Evolutionary conservation across 2,797 vertebrate genomes (phyloP).

Genomic region (Anguilla marmorata): DNA sequence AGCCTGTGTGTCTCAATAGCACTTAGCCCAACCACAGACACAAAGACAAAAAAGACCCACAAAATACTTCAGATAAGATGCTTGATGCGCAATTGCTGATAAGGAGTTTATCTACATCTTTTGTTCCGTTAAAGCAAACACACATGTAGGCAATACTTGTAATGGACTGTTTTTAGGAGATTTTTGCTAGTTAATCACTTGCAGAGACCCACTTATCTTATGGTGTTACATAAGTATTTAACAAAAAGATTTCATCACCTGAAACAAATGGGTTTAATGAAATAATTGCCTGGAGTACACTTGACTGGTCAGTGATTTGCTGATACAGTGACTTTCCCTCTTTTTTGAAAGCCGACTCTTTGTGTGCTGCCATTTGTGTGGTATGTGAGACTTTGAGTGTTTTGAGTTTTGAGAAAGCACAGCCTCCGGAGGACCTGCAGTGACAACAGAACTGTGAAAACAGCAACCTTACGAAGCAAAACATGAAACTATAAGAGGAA

Average conservation of each 20-base stretch:
- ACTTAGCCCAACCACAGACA: not conserved
- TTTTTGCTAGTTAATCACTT: slow-evolving; percentile 12
- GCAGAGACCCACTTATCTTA: not conserved
- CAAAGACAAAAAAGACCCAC: not conserved
- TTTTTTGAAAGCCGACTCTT: not conserved
- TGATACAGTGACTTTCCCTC: not conserved
- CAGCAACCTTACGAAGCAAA: not conserved
- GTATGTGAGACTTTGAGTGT: not conserved
- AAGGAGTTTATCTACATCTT: slow-evolving; percentile 1
- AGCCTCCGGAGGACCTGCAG: slow-evolving; percentile 5
- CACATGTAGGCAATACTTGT: not conserved
- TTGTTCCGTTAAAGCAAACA: not conserved
- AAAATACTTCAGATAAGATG: slow-evolving; percentile 8
- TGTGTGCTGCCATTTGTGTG: not conserved
- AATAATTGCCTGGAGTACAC: not conserved
- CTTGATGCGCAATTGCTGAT: not conserved
- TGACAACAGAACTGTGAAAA: not conserved
- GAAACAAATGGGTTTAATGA: not conserved
- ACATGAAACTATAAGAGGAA: not conserved
- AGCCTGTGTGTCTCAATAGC: not conserved
- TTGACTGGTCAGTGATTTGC: not conserved
- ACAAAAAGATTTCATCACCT: too few species aligned
- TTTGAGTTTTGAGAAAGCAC: not conserved
- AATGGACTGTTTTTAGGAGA: not conserved
- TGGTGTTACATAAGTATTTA: not conserved